These are phyloP conservation scores for Tetragnatha versicolor DNA, from an alignment of 1,140 invertebrate species.

Conservation along the genomic window DNA sequence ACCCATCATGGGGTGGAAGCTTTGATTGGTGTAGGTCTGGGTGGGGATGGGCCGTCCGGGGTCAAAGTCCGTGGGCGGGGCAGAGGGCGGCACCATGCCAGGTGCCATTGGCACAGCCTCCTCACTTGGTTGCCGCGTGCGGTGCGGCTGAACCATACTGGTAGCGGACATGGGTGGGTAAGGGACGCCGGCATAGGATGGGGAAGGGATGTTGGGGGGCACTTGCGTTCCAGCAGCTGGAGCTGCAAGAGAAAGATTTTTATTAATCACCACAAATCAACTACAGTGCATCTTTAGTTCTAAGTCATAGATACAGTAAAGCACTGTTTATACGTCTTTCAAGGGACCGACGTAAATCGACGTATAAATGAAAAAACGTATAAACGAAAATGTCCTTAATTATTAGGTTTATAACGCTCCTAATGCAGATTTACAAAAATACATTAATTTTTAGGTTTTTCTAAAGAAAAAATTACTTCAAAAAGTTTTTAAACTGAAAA, in stretches of 20 bases:
- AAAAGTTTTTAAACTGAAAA: no score
- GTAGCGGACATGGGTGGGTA: background rate
- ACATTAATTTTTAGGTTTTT: no score
- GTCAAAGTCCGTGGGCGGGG: constrained; percentile 43
- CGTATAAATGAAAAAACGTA: no score
- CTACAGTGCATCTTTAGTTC: no score
- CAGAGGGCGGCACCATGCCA: constrained; percentile 25
- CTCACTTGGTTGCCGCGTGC: constrained; percentile 32
- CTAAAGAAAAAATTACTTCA: no score
- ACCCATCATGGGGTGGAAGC: constrained; percentile 50
- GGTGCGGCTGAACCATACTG: constrained; percentile 1
- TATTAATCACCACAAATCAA: no score
- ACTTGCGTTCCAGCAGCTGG: background rate
- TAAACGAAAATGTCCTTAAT: no score
- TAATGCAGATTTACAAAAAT: no score
- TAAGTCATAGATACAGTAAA: no score
- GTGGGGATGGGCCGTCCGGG: constrained; percentile 56
- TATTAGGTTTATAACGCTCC: no score
- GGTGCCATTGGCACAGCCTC: background rate
- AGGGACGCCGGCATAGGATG: constrained; percentile 5
- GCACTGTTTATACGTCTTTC: no score
- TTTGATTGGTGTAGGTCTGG: constrained; percentile 59
- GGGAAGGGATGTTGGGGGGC: constrained; percentile 6
- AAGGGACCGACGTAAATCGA: no score
- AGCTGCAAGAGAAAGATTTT: background rate